phyloP scores from a whole-genome alignment of 1,140 invertebrate genomes.

The Palaemon carinicauda region DNA sequence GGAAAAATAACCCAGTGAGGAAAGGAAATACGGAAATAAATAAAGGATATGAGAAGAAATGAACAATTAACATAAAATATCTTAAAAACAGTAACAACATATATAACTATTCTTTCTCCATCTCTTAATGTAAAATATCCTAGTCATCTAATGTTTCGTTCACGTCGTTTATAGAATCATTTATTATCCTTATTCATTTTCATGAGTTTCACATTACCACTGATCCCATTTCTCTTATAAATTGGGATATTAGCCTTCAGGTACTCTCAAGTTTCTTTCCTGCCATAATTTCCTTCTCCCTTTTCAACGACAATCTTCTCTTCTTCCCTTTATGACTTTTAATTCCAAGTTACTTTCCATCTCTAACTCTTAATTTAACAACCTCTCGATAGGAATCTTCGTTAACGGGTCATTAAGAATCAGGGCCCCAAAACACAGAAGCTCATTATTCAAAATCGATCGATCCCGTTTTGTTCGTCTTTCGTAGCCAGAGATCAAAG shows the following conservation, averaged over 20 bases:
- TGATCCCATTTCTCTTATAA: background rate
- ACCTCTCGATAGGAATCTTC: too few species aligned
- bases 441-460: too few species aligned
- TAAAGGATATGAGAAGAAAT: too few species aligned
- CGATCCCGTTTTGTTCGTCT: too few species aligned
- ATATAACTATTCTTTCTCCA: background rate
- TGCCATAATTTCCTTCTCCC: background rate
- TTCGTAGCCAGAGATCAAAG: too few species aligned
- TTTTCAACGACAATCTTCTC: background rate
- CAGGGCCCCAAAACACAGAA: too few species aligned
- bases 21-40: too few species aligned
- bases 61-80: too few species aligned
- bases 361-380: background rate
- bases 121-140: background rate
- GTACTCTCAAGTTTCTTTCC: background rate
- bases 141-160: background rate
- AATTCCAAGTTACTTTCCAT: background rate
- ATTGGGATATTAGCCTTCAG: background rate
- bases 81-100: too few species aligned
- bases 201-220: background rate
- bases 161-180: too few species aligned
- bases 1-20: too few species aligned
- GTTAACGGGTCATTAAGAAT: too few species aligned
- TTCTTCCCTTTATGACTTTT: background rate
- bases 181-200: background rate